Percentiles rank a stretch among this genome's conserved stretches.
Evolutionary conservation across 1,140 invertebrate genomes (phyloP).

Genomic region (Argopecten irradians): DNA sequence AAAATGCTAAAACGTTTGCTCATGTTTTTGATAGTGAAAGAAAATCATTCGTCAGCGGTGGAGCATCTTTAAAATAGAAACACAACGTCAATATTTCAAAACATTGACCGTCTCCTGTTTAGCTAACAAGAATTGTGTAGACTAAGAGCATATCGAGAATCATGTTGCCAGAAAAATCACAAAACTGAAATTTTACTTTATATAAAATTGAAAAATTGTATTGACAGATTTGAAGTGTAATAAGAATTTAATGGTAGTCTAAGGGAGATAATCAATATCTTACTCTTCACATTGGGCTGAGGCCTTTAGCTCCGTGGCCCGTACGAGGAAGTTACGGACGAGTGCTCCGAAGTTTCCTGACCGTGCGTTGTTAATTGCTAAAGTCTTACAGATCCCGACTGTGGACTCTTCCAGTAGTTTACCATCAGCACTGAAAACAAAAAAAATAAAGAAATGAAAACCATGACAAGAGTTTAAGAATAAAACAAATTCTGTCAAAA

Average conservation of each 20-base stretch:
- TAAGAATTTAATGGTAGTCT: not conserved
- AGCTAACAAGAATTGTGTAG: no score
- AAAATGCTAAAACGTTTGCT: no score
- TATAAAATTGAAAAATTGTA: not conserved
- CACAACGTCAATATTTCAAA: no score
- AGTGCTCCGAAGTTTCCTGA: conserved; percentile 93
- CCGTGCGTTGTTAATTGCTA: conserved; percentile 85
- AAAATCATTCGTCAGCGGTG: no score
- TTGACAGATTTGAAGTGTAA: not conserved
- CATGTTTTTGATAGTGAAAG: no score
- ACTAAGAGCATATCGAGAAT: no score
- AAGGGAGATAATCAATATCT: conserved; percentile 68
- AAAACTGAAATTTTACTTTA: not conserved
- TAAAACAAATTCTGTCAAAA: not conserved
- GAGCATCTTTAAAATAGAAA: no score
- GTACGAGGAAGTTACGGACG: conserved; percentile 88
- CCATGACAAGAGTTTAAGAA: not conserved
- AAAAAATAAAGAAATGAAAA: not conserved
- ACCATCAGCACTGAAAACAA: conserved; percentile 83
- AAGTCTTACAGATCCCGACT: conserved; percentile 77
- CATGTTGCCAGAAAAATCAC: not conserved
- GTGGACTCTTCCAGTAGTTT: conserved; percentile 87
- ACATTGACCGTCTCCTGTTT: no score
- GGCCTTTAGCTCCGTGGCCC: conserved; percentile 87
- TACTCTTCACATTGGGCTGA: conserved; percentile 92